Percentiles rank a stretch among this genome's conserved stretches.
Evolutionary conservation across 2,888 invertebrate species (phyloP).

Genomic region (Lymantria monacha): DNA sequence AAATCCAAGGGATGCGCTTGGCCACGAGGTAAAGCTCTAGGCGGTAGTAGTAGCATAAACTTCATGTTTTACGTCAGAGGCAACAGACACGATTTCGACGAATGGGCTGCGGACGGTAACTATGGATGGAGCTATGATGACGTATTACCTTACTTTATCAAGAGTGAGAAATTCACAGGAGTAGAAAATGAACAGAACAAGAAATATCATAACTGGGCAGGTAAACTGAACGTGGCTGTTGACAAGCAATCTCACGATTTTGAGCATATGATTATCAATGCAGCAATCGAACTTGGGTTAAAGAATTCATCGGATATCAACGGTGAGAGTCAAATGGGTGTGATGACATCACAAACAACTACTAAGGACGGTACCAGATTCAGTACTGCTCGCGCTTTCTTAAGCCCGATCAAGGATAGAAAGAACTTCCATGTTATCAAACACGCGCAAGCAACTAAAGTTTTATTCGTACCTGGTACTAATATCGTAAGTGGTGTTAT

Average conservation of each 20-base stretch:
- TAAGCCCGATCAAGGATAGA: constrained; percentile 82
- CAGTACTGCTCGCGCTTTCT: constrained; percentile 88
- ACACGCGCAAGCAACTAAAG: constrained; percentile 81
- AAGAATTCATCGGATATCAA: constrained; percentile 82
- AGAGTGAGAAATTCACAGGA: constrained; percentile 61
- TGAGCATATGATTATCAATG: constrained; percentile 81
- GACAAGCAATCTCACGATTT: constrained; percentile 77
- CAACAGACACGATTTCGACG: constrained; percentile 75
- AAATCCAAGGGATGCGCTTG: constrained; percentile 66
- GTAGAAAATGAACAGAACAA: constrained; percentile 76
- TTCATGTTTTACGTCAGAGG: constrained; percentile 84
- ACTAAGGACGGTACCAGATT: constrained; percentile 86
- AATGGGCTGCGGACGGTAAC: constrained; percentile 80
- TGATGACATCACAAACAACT: constrained; percentile 85
- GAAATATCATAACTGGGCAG: constrained; percentile 69
- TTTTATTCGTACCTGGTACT: constrained; percentile 76
- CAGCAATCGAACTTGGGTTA: constrained; percentile 85
- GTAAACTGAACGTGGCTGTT: constrained; percentile 82
- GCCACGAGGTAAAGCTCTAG: constrained; percentile 85
- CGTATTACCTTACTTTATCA: constrained; percentile 86
- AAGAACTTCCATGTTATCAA: constrained; percentile 84
- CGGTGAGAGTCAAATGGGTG: constrained; percentile 85
- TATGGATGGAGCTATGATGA: constrained; percentile 86
- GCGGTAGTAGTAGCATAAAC: constrained; percentile 83
- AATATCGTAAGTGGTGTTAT: constrained; percentile 83